A percentile compares a stretch with the other conserved stretches of the same genome.
phyloP scores from a whole-genome alignment of 37 sponge, comb jelly and placozoan genomes.

The Crambe crambe region DNA sequence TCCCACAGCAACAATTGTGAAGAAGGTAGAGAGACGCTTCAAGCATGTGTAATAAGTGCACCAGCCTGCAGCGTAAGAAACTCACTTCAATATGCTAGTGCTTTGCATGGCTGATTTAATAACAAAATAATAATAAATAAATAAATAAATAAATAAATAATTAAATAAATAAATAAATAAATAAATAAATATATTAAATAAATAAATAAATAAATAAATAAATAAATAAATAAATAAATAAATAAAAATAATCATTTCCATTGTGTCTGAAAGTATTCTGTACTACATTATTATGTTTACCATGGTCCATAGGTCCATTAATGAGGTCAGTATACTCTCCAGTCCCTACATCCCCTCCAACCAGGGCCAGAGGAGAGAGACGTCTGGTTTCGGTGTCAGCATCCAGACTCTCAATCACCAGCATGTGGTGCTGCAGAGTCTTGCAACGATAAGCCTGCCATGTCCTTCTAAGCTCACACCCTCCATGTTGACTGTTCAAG shows the following conservation, averaged over 20 bases:
- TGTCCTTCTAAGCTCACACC: constrained; percentile 55
- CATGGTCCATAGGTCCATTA: constrained; percentile 97
- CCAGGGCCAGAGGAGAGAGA: constrained; percentile 85
- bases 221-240: background rate
- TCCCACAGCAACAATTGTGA: no score
- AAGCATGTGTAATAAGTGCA: no score
- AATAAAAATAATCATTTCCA: background rate
- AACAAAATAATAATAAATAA: no score
- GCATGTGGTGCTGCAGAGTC: constrained; percentile 70
- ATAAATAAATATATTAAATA: no score
- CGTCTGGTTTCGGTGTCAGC: constrained; percentile 85
- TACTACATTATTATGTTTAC: no score
- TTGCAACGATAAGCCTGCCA: constrained; percentile 78
- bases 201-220: constrained; percentile 28
- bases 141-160: no score
- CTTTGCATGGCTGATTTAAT: no score
- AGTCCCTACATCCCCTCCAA: constrained; percentile 73
- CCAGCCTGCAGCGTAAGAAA: no score
- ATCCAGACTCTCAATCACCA: constrained; percentile 92
- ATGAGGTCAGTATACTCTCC: constrained; percentile 85
- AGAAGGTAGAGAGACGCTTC: no score
- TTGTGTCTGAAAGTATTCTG: background rate
- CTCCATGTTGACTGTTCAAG: constrained; percentile 21
- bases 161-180: no score
- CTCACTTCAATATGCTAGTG: no score